Evolutionary conservation across 2,113 vertebrate species (phyloP).

Genomic region (Calonectris borealis): DNA sequence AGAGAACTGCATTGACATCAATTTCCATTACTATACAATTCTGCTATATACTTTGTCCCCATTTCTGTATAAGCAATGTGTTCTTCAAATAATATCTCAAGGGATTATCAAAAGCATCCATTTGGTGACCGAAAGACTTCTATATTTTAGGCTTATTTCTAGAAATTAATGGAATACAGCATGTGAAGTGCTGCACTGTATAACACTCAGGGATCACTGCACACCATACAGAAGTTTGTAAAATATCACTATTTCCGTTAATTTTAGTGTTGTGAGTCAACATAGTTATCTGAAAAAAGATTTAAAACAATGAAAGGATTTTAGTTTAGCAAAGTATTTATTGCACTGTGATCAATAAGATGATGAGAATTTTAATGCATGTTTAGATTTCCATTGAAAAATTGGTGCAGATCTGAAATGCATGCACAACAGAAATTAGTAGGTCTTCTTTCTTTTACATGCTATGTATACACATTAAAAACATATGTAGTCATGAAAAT

Average conservation of each 20-base stretch:
- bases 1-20: not conserved
- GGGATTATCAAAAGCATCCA: not conserved
- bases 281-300: not conserved
- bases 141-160: not conserved
- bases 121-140: not conserved
- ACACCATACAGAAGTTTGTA: not conserved
- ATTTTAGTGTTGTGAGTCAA: not conserved
- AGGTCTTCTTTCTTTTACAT: not conserved
- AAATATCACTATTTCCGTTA: not conserved
- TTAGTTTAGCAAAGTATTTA: not conserved
- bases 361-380: not conserved
- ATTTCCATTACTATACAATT: not conserved
- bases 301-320: not conserved
- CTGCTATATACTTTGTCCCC: not conserved
- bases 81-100: not conserved
- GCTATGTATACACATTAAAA: not conserved
- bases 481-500: not conserved
- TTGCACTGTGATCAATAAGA: not conserved
- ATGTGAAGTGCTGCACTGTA: not conserved
- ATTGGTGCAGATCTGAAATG: not conserved
- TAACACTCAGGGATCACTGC: not conserved
- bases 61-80: not conserved
- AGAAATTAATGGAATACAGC: not conserved
- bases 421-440: not conserved
- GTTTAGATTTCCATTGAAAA: not conserved